Conservation (phyloP, 2,888 invertebrate species). For the Nycteola revayana region DNA sequence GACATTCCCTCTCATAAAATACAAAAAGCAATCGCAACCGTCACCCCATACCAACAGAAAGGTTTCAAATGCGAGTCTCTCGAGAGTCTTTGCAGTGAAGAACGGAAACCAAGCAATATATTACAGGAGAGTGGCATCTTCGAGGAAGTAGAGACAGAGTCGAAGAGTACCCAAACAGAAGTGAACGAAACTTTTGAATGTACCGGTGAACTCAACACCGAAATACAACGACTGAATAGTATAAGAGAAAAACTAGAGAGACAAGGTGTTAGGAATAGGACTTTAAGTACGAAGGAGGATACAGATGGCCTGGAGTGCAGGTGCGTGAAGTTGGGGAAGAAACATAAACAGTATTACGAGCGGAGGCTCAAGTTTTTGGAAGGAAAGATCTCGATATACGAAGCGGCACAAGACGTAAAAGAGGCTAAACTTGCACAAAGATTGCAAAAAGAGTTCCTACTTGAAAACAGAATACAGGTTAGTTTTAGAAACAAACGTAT, state of each 20-base stretch:
- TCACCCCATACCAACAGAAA: slow-evolving; percentile 83
- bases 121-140: slow-evolving; percentile 89
- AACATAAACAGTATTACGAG: slow-evolving; percentile 85
- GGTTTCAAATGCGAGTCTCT: slow-evolving; percentile 73
- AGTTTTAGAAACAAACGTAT: no score
- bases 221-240: slow-evolving; percentile 84
- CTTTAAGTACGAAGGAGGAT: slow-evolving; percentile 64
- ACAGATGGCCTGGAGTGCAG: slow-evolving; percentile 72
- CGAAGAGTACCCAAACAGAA: slow-evolving; percentile 80
- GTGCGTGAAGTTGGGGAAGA: slow-evolving; percentile 79
- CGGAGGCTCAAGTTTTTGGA: slow-evolving; percentile 84
- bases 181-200: slow-evolving; percentile 78
- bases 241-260: slow-evolving; percentile 84
- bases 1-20: slow-evolving; percentile 65
- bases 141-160: slow-evolving; percentile 80
- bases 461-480: slow-evolving; percentile 77
- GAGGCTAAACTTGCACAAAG: slow-evolving; percentile 83
- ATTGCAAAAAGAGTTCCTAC: slow-evolving; percentile 82
- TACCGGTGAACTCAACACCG: slow-evolving; percentile 80
- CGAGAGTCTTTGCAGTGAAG: slow-evolving; percentile 70
- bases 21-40: slow-evolving; percentile 84
- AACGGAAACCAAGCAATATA: slow-evolving; percentile 78
- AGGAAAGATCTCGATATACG: slow-evolving; percentile 84
- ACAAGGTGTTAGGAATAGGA: slow-evolving; percentile 78
- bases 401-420: slow-evolving; percentile 84